These are phyloP conservation scores for Macrophya alboannulata DNA, from an alignment of 2,888 invertebrate species.

Conservation along the genomic window DNA sequence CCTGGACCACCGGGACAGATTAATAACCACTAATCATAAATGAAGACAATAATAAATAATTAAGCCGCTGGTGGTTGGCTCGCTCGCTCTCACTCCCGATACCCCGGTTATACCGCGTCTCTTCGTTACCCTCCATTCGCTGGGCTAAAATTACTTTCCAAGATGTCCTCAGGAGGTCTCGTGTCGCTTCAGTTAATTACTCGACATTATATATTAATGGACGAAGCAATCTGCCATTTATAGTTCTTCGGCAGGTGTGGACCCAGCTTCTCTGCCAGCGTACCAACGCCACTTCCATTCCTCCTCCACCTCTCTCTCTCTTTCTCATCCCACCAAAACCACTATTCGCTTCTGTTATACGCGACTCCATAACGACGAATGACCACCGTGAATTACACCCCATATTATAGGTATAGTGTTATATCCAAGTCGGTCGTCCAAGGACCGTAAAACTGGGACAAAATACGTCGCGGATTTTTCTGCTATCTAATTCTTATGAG, in stretches of 20 bases:
- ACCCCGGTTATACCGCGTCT: too few relatives aligned
- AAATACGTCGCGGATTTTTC: constrained; percentile 28
- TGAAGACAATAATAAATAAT: constrained; percentile 73
- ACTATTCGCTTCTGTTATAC: constrained; percentile 41
- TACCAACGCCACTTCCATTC: background rate
- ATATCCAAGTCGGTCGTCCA: background rate
- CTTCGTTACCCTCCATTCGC: background rate
- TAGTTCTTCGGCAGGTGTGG: constrained; percentile 69
- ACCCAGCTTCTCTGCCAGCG: background rate
- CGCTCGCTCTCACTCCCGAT: constrained; percentile 17
- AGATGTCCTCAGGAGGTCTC: constrained; percentile 71
- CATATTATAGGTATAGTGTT: background rate
- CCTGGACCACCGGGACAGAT: constrained; percentile 49
- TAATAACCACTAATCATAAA: constrained; percentile 57
- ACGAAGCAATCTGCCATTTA: constrained; percentile 66
- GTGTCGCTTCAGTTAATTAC: constrained; percentile 75
- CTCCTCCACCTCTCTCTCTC: background rate
- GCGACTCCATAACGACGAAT: constrained; percentile 33
- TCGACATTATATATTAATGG: constrained; percentile 70
- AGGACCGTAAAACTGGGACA: background rate
- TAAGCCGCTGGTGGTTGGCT: constrained; percentile 61
- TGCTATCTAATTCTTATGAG: constrained; percentile 47
- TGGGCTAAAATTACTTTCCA: constrained; percentile 62
- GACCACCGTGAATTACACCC: constrained; percentile 36
- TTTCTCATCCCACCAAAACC: background rate